Percentiles rank a stretch among this genome's conserved stretches.
Conservation (phyloP, 2,113 vertebrate species). For the Psammodynastes pulverulentus region DNA sequence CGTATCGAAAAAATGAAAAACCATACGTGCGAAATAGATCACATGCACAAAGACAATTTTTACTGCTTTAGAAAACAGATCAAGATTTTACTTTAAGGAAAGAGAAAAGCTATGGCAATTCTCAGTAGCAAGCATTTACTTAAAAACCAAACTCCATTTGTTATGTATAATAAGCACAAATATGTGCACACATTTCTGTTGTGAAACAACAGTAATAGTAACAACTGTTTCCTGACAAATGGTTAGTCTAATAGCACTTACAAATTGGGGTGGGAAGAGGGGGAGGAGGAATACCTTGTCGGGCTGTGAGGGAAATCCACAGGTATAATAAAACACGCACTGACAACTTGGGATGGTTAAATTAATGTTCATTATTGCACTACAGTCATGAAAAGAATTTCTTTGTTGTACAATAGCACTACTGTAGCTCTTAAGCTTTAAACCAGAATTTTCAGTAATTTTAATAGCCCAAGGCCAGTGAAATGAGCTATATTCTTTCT, state of each 20-base stretch:
- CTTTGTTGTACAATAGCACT: neutral
- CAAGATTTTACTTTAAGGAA: conserved; percentile 14
- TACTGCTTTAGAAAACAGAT: neutral
- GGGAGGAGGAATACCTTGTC: conserved; percentile 8
- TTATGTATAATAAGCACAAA: neutral
- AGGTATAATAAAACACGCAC: neutral
- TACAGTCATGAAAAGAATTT: conserved; percentile 23
- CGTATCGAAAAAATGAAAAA: neutral
- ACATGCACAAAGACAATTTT: neutral
- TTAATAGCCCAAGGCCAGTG: conserved; percentile 1
- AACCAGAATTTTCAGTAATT: neutral
- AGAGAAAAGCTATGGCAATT: conserved; percentile 1
- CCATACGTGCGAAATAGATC: neutral
- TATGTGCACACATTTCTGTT: neutral
- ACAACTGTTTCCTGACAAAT: conserved; percentile 27
- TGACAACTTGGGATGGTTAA: conserved; percentile 30
- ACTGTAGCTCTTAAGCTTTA: conserved; percentile 9
- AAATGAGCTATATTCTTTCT: conserved; percentile 2
- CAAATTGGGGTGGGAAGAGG: neutral
- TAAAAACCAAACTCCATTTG: neutral
- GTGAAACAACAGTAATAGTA: conserved; percentile 22
- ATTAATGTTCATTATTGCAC: neutral
- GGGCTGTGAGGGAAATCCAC: conserved; percentile 21
- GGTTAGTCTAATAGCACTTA: conserved; percentile 3
- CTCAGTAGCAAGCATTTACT: neutral